phyloP scores from a whole-genome alignment of 2,888 invertebrate species.

The Harpalus rubripes region DNA sequence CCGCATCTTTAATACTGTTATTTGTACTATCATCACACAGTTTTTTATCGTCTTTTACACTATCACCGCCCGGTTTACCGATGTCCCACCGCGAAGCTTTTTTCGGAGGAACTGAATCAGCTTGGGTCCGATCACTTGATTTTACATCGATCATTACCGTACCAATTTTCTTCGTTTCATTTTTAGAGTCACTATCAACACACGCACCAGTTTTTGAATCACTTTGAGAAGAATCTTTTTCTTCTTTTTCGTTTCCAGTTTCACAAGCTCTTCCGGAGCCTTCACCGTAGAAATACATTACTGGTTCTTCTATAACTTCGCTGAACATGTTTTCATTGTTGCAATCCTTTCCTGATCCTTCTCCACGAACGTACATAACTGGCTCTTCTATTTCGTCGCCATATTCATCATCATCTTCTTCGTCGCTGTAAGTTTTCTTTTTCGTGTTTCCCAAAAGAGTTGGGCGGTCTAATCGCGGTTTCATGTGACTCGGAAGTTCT shows the following conservation, averaged over 20 bases:
- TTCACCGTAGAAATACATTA: conserved; percentile 85
- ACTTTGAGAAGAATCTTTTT: neutral
- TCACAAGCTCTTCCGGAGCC: conserved; percentile 87
- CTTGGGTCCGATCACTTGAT: conserved; percentile 71
- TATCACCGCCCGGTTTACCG: conserved; percentile 72
- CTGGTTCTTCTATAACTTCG: conserved; percentile 86
- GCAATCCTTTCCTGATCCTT: conserved; percentile 80
- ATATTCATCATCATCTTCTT: conserved; percentile 74
- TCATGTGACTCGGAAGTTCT: conserved; percentile 70
- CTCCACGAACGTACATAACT: conserved; percentile 84
- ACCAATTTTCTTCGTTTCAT: conserved; percentile 71
- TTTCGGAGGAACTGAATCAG: conserved; percentile 70
- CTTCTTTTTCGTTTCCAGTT: conserved; percentile 55
- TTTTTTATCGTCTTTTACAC: conserved; percentile 38
- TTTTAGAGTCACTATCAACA: conserved; percentile 55
- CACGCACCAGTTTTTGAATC: conserved; percentile 12
- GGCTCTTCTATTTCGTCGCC: conserved; percentile 88
- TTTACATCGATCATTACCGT: conserved; percentile 72
- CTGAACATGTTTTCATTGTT: conserved; percentile 76
- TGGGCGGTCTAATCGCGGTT: conserved; percentile 70
- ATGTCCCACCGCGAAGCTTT: conserved; percentile 78
- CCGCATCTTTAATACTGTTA: conserved; percentile 57
- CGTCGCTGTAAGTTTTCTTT: conserved; percentile 68
- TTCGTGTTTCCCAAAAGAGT: conserved; percentile 71
- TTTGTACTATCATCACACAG: conserved; percentile 58